phyloP scores from a whole-genome alignment of 2,113 vertebrate species.

The Oreochromis spilurus region DNA sequence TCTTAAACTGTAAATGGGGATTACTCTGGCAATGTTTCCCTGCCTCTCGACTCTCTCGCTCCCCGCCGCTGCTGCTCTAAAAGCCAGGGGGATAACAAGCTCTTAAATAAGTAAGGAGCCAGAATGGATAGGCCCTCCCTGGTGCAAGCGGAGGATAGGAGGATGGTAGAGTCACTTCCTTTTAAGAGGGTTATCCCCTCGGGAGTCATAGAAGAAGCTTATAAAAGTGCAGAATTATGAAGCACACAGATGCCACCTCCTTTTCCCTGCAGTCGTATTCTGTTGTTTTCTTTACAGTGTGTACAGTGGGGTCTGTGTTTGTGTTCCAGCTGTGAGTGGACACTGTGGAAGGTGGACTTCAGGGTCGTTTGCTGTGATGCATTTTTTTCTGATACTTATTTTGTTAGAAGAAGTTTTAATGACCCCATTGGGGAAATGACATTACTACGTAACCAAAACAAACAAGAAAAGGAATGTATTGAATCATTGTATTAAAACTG shows the following conservation, averaged over 20 bases:
- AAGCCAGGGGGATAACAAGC: constrained; percentile 19
- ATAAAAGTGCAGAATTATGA: neutral
- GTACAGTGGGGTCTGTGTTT: neutral
- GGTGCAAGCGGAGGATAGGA: neutral
- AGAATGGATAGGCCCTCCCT: constrained; percentile 16
- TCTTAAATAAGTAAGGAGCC: constrained; percentile 53
- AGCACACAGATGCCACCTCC: neutral
- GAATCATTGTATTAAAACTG: neutral
- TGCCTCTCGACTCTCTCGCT: neutral
- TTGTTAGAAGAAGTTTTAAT: neutral
- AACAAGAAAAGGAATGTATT: neutral
- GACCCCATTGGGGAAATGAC: neutral
- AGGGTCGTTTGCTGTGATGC: neutral
- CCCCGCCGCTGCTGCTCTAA: neutral
- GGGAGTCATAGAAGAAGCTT: constrained; percentile 11
- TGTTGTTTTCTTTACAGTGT: neutral
- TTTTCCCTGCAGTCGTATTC: neutral
- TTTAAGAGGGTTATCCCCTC: constrained; percentile 10
- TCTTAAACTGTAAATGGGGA: neutral
- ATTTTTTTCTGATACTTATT: neutral
- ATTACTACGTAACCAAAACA: neutral
- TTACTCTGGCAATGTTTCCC: neutral
- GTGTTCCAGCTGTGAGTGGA: neutral
- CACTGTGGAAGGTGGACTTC: neutral
- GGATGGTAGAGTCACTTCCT: constrained; percentile 15